Evolutionary conservation across 2,888 invertebrate genomes (phyloP).

Genomic region (Tetropium fuscum): DNA sequence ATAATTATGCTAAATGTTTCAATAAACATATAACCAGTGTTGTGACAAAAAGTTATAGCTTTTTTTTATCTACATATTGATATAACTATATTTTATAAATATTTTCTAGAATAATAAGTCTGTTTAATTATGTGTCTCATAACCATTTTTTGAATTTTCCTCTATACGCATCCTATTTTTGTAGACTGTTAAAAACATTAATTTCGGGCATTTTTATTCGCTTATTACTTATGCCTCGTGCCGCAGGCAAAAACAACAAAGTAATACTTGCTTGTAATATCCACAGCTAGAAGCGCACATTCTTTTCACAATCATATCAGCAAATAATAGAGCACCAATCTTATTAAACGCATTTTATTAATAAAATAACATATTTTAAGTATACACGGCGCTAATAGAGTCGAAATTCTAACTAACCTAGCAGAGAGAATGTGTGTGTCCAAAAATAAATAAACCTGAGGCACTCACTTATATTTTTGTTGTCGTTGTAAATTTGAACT

Average conservation of each 20-base stretch:
- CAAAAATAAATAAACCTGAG: constrained; percentile 28
- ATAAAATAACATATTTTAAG: constrained; percentile 18
- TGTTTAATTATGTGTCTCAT: too few species aligned
- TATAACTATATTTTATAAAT: too few species aligned
- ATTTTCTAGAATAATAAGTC: too few species aligned
- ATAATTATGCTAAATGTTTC: too few species aligned
- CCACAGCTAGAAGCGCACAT: constrained; percentile 25
- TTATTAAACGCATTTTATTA: constrained; percentile 8
- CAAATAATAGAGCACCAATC: background rate
- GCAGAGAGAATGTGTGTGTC: constrained; percentile 24
- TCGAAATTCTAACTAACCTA: constrained; percentile 27
- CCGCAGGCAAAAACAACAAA: constrained; percentile 12
- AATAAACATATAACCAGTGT: too few species aligned
- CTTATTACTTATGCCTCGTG: background rate
- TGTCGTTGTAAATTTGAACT: constrained; percentile 20
- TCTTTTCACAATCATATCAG: constrained; percentile 24
- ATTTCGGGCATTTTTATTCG: background rate
- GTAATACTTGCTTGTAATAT: constrained; percentile 34
- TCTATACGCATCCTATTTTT: too few species aligned
- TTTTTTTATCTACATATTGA: too few species aligned
- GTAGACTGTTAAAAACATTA: background rate
- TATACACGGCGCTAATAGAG: constrained; percentile 23
- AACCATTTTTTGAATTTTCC: too few species aligned
- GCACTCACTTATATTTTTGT: constrained; percentile 25
- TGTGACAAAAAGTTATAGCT: too few species aligned